Evolutionary conservation across 2,888 invertebrate species (phyloP), one percentile per base, ranked within the genome.

Genomic region (Ichneumon xanthorius): DNA sequence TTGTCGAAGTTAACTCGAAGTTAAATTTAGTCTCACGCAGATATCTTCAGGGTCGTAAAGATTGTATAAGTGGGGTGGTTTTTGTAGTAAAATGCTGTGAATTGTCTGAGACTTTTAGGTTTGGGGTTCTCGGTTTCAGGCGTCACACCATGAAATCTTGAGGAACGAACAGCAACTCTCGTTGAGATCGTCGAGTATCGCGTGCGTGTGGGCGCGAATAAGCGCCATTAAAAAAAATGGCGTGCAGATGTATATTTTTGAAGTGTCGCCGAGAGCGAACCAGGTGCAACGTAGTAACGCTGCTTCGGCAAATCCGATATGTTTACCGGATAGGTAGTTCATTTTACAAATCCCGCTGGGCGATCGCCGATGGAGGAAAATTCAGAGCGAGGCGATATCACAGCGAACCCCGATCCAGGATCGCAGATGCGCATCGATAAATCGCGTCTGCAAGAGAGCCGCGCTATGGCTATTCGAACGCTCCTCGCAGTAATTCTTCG

Each of bases 371-470:
- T 58, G 14, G 58, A 26, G 22, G 58, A 58, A 58, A 58, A 58
- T 22, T 14, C 14, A 14, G 4, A 58, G 26, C 22, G 11, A 26
- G 26, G 26, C 14, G 58, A 26, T 9, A 26, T 58, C 26, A 5
- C 22, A 7, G 26, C 22, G 22, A 26, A 14, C 58, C 14, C 14
- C 4, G 11, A 26, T 58, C 26, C 26, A 22, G 26, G 11, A 4
- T 58, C 58, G 58, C 14, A 58, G 26, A 22, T 22, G 37, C 19
- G 40, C 67, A 37, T 40, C 67, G 67, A 67, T 67, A 67, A 67
- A 67, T 67, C 67, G 40, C 33, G 37, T 67, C n/a, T 16, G 16
- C 40, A 19, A 7, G 22, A 58, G 58, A 58, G 26, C 55, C 19
- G 4, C 26, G 1, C 58, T 3, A 26, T 14, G 58, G 58, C 58